These are phyloP conservation scores for Aspiorhynchus laticeps DNA, from an alignment of 2,113 vertebrate species.

Conservation along the genomic window DNA sequence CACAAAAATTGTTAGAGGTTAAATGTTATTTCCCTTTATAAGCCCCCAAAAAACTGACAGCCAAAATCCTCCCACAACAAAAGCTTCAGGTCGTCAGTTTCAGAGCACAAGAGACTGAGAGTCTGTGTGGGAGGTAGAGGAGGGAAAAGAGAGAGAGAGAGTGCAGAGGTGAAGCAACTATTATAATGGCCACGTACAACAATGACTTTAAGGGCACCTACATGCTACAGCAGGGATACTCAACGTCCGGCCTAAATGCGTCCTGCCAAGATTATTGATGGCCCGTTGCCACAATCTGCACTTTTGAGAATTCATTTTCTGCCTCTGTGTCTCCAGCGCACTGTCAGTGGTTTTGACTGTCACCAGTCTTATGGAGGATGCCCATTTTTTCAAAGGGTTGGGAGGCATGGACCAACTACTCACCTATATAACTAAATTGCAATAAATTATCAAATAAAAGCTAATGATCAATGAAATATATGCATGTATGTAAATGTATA, in stretches of 20 bases:
- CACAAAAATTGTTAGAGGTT: neutral
- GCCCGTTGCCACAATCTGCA: conserved; percentile 4
- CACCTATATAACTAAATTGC: neutral
- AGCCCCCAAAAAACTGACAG: conserved; percentile 19
- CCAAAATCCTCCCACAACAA: conserved; percentile 19
- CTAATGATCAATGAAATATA: too few relatives aligned
- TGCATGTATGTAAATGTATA: too few relatives aligned
- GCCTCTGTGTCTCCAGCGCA: neutral
- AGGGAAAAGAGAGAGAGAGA: conserved; percentile 2
- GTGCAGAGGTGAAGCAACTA: neutral
- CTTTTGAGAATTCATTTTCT: neutral
- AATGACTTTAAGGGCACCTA: conserved; percentile 11
- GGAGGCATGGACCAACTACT: neutral
- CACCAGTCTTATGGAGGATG: neutral
- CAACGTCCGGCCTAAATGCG: neutral
- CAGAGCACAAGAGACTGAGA: conserved; percentile 19
- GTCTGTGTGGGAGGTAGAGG: conserved; percentile 24
- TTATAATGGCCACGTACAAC: conserved; percentile 21
- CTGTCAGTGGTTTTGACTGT: neutral
- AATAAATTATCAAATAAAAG: neutral
- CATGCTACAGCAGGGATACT: neutral
- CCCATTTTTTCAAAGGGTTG: neutral
- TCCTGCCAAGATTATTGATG: conserved; percentile 19
- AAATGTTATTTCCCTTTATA: conserved; percentile 20
- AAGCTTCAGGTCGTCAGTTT: conserved; percentile 14